Evolutionary conservation across 2,797 vertebrate species (phyloP), one percentile per base, ranked within the genome.

Genomic region (Podarcis lilfordi): DNA sequence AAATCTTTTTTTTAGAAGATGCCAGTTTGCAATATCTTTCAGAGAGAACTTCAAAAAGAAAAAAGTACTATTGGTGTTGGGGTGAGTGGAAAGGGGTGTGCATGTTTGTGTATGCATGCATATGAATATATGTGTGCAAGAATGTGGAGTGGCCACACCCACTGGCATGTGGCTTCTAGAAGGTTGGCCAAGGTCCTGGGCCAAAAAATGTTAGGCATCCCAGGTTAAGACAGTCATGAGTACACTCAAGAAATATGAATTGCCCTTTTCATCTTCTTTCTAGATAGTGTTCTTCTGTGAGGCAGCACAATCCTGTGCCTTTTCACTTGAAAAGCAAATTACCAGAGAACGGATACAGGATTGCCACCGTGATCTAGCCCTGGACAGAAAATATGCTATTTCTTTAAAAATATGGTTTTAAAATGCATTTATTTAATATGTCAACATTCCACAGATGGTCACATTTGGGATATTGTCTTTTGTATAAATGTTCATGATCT

Each of bases 401-500:
- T 35, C 19, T 66, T 64, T 5, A 3, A 35, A 35, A 68, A 37
- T 66, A 11, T 55, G 17, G 8, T 45, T n/a, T 27, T 55, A 78
- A 81, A 74, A 27, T 72, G 5, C 35, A 40, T 75, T 64, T 82
- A 82, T 45, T 27, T 32, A 75, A 19, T 25, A 40, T 37, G 19
- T 13, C 59, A 66, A 21, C 5, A 43, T n/a, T 78, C 61, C 59
- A n/a, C 50, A 82, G 15, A 69, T 81, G 19, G 40, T 40, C 74
- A 82, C 35, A 69, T 68, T 3, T 50, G 5, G 25, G 23, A 8
- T 27, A 23, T 4, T 55, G 32, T 17, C 27, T 3, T 71, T n/a
- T 6, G 0, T 15, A 29, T 23, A 3, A 59, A 9, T 86, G 0
- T 32, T 35, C 68, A 1, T 3, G 43, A 84, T 85, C 8, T 68